Evolutionary conservation across 1,140 invertebrate genomes (phyloP).

Genomic region (Carposina sasakii): DNA sequence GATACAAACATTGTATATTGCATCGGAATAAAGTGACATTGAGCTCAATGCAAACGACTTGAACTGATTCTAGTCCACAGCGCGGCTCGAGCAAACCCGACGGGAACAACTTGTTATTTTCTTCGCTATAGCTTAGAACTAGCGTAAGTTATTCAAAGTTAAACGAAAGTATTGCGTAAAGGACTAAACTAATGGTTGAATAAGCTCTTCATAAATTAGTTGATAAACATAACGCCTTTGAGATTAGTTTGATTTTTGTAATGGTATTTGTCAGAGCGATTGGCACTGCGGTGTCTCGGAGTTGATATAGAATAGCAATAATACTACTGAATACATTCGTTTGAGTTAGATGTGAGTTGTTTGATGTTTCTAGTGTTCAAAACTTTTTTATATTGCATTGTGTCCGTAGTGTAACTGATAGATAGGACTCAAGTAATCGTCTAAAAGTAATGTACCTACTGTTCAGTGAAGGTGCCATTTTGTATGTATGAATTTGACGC

Average conservation of each 20-base stretch:
- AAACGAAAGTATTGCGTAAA: conserved; percentile 49
- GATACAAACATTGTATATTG: too few relatives aligned
- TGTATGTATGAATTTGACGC: too few relatives aligned
- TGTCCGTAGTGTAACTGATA: conserved; percentile 38
- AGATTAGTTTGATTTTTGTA: conserved; percentile 34
- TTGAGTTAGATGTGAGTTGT: conserved; percentile 24
- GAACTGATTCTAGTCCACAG: conserved; percentile 23
- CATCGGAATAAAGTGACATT: too few relatives aligned
- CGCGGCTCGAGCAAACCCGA: conserved; percentile 34
- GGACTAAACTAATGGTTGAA: conserved; percentile 34
- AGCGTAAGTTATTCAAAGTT: conserved; percentile 49
- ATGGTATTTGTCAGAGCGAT: neutral
- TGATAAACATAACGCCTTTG: conserved; percentile 51
- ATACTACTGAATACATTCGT: conserved; percentile 26
- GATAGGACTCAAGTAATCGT: conserved; percentile 39
- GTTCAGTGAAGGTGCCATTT: conserved; percentile 46
- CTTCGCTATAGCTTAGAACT: conserved; percentile 53
- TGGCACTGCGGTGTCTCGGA: too few relatives aligned
- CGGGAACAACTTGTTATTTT: conserved; percentile 60
- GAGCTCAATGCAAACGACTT: conserved; percentile 20
- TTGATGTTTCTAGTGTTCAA: conserved; percentile 33
- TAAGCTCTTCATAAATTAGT: conserved; percentile 46
- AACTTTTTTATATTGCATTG: conserved; percentile 35
- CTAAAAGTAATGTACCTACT: conserved; percentile 34
- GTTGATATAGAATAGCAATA: conserved; percentile 50